phyloP scores from a whole-genome alignment of 2,797 vertebrate species.

The Halcyon smyrnensis region DNA sequence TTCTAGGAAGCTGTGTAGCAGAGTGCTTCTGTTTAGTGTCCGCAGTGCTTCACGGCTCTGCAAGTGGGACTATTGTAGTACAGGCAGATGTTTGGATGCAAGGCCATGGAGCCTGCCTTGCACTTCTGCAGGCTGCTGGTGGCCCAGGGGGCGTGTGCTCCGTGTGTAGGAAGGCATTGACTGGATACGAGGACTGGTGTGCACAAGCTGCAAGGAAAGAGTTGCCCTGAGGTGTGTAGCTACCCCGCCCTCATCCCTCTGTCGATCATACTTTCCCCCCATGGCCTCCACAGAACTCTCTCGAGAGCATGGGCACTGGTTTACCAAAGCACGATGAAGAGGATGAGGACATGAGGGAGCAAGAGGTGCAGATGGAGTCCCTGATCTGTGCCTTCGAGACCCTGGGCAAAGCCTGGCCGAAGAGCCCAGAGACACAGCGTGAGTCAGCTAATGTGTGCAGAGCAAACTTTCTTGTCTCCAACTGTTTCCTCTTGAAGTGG shows the following conservation, averaged over 20 bases:
- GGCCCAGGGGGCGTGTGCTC: no score
- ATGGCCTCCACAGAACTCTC: slow-evolving; percentile 81
- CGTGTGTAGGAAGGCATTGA: neutral
- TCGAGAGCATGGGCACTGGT: slow-evolving; percentile 71
- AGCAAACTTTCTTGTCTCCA: neutral
- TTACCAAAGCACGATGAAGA: slow-evolving; percentile 79
- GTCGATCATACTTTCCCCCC: neutral
- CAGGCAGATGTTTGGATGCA: neutral
- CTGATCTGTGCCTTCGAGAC: slow-evolving; percentile 92
- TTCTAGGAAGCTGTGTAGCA: neutral
- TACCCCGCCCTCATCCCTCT: neutral
- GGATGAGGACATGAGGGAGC: slow-evolving; percentile 84
- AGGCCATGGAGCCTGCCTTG: neutral
- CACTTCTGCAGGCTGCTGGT: accelerated
- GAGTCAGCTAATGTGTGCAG: slow-evolving; percentile 28
- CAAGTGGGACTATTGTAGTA: accelerated
- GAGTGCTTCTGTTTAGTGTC: neutral
- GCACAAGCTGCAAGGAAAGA: neutral
- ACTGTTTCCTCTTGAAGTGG: neutral
- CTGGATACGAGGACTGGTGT: neutral
- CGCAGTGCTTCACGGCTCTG: neutral
- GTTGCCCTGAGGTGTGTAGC: neutral
- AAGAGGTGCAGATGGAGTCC: slow-evolving; percentile 88
- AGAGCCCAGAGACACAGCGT: slow-evolving; percentile 87
- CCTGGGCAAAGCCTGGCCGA: slow-evolving; percentile 94